Conservation (phyloP, 2,113 vertebrate genomes). For the Kryptolebias marmoratus region DNA sequence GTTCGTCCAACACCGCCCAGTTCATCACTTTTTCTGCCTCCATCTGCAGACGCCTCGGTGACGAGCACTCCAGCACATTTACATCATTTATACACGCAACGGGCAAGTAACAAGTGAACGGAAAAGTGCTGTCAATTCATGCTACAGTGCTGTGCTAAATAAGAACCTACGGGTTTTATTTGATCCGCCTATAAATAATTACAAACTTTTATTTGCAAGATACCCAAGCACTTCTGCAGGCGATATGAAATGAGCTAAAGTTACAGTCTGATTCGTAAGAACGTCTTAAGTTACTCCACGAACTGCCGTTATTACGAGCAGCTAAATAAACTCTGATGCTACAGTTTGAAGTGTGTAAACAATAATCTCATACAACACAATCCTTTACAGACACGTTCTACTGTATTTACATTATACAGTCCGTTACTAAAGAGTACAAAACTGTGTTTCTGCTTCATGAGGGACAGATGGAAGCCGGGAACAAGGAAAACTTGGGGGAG, state of each 20-base stretch:
- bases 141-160: conserved; percentile 77
- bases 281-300: not conserved
- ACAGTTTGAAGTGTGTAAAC: conserved; percentile 71
- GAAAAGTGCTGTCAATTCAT: conserved; percentile 76
- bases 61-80: conserved; percentile 42
- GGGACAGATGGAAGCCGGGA: conserved; percentile 9
- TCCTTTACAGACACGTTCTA: conserved; percentile 40
- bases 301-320: conserved; percentile 27
- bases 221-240: conserved; percentile 2
- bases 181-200: conserved; percentile 12
- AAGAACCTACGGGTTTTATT: conserved; percentile 35
- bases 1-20: not conserved
- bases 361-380: conserved; percentile 61
- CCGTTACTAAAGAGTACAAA: conserved; percentile 63
- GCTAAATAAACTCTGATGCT: conserved; percentile 64
- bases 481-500: conserved; percentile 12
- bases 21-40: conserved; percentile 31
- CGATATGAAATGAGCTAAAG: conserved; percentile 6
- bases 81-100: conserved; percentile 63
- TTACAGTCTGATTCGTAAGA: conserved; percentile 12
- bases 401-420: conserved; percentile 56
- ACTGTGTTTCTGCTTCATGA: conserved; percentile 35
- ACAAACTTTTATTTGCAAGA: not conserved
- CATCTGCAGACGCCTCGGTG: conserved; percentile 25
- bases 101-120: conserved; percentile 58